These are phyloP conservation scores for Alfaro cultratus DNA, from an alignment of 2,797 vertebrate genomes.

Conservation along the genomic window DNA sequence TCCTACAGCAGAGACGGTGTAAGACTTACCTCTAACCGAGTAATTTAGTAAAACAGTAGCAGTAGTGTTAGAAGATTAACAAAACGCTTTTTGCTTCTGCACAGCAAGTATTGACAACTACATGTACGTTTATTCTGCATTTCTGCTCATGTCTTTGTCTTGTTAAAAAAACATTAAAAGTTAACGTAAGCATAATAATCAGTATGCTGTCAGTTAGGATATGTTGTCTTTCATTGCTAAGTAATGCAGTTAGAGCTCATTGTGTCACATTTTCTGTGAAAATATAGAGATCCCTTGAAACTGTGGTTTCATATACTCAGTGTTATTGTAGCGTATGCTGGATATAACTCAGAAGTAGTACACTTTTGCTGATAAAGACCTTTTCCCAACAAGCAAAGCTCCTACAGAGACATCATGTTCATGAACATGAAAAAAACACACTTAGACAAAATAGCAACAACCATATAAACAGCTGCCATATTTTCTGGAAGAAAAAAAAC, in stretches of 20 bases:
- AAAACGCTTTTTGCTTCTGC: not conserved
- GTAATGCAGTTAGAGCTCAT: not conserved
- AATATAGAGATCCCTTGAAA: not conserved
- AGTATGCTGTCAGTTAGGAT: not conserved
- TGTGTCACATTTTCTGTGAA: not conserved
- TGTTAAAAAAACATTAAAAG: not conserved
- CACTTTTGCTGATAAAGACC: constrained; percentile 9
- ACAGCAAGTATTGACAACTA: not conserved
- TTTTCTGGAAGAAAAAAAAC: constrained; percentile 35
- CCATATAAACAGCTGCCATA: constrained; percentile 48
- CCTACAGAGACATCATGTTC: constrained; percentile 25
- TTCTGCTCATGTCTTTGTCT: not conserved
- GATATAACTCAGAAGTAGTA: not conserved
- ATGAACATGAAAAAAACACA: constrained; percentile 16
- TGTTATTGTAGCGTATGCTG: not conserved
- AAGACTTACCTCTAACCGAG: not conserved
- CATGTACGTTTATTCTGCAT: not conserved
- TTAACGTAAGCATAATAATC: not conserved
- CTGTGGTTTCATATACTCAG: not conserved
- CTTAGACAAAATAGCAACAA: constrained; percentile 49
- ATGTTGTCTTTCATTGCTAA: not conserved
- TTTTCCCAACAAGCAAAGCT: constrained; percentile 29
- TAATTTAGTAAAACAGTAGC: not conserved
- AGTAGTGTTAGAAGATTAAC: not conserved
- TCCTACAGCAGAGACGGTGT: not conserved